These are phyloP conservation scores for Circaetus cinerascens DNA, from an alignment of 2,113 vertebrate species.

Conservation along the genomic window DNA sequence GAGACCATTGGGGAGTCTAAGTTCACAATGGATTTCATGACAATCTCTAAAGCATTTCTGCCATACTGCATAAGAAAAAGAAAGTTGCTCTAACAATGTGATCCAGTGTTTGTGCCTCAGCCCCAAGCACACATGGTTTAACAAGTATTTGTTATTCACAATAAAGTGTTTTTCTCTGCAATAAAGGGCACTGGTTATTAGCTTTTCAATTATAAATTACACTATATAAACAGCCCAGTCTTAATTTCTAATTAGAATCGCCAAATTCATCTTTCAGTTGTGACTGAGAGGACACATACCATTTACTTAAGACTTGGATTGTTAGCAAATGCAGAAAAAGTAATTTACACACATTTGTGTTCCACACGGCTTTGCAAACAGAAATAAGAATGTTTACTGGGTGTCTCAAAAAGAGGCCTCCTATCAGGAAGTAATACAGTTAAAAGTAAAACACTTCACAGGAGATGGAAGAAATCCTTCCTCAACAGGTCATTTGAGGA, in stretches of 20 bases:
- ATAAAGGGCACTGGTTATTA: background rate
- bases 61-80: constrained; percentile 82
- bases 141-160: background rate
- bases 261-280: background rate
- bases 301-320: background rate
- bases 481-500: background rate
- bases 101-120: background rate
- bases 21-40: constrained; percentile 98
- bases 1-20: constrained; percentile 91
- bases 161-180: background rate
- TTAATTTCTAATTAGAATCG: background rate
- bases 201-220: background rate
- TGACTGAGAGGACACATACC: background rate
- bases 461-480: background rate
- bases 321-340: background rate
- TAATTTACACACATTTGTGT: background rate
- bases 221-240: background rate
- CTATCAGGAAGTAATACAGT: background rate
- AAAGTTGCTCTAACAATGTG: background rate
- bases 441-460: background rate
- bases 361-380: background rate
- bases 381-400: background rate
- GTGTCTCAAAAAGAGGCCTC: background rate
- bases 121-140: background rate
- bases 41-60: constrained; percentile 95